A percentile compares a stretch with the other conserved stretches of the same genome.
These are phyloP conservation scores for Hyperoodon ampullatus DNA, from an alignment of 2,113 vertebrate species.

Conservation along the genomic window DNA sequence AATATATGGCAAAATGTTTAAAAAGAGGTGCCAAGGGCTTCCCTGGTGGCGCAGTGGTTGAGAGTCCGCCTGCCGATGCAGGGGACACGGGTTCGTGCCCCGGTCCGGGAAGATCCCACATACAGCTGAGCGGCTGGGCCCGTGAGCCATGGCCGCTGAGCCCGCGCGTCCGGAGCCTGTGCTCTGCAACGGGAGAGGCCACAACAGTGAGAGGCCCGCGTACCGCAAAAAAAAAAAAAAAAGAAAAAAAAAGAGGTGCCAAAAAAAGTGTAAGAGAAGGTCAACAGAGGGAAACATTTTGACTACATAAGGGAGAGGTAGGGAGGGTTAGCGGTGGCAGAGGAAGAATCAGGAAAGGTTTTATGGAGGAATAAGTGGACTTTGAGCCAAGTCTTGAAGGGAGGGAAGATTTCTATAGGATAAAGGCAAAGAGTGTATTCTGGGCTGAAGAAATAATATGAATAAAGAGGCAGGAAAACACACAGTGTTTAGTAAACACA, in stretches of 20 bases:
- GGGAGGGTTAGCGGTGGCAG: background rate
- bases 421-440: background rate
- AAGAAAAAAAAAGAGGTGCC: background rate
- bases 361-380: background rate
- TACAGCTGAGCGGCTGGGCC: too few relatives aligned
- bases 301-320: background rate
- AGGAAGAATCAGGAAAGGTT: constrained; percentile 17
- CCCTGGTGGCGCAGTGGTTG: too few relatives aligned
- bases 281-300: background rate
- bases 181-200: too few relatives aligned
- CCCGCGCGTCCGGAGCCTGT: too few relatives aligned
- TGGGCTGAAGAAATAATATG: background rate
- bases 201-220: too few relatives aligned
- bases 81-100: too few relatives aligned
- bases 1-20: background rate
- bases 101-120: too few relatives aligned
- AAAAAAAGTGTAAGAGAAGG: background rate
- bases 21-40: background rate
- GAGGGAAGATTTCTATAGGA: background rate
- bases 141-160: too few relatives aligned
- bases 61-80: too few relatives aligned
- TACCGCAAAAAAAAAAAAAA: too few relatives aligned
- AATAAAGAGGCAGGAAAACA: background rate
- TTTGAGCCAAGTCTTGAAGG: background rate
- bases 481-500: background rate